phyloP scores from a whole-genome alignment of 1,140 invertebrate genomes.

The Zaprionus ghesquierei region DNA sequence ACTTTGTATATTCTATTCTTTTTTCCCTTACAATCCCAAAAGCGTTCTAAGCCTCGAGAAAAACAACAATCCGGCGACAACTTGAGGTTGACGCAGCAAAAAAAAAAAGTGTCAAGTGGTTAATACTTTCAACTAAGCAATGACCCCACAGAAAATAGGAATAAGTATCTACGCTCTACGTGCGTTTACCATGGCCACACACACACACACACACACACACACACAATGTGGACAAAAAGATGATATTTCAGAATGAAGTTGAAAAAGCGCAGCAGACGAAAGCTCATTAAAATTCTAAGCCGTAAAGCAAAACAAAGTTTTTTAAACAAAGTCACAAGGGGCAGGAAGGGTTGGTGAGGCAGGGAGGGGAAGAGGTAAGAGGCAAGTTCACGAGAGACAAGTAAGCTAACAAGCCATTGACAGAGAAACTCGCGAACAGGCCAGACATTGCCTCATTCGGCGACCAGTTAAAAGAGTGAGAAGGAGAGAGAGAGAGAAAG shows the following conservation, averaged over 20 bases:
- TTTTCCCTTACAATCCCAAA: background rate
- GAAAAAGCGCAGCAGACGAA: conserved; percentile 62
- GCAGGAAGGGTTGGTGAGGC: background rate
- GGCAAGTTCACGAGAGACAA: conserved; percentile 39
- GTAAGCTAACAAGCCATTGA: conserved; percentile 77
- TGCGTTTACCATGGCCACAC: conserved; percentile 13
- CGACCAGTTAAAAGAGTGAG: conserved; percentile 25
- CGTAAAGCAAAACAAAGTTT: conserved; percentile 78
- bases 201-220: too few relatives aligned
- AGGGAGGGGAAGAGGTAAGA: background rate
- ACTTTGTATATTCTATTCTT: background rate
- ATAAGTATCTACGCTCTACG: conserved; percentile 13
- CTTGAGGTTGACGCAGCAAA: conserved; percentile 1
- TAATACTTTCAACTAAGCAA: conserved; percentile 60
- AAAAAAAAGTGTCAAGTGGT: conserved; percentile 46
- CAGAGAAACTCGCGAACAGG: conserved; percentile 11
- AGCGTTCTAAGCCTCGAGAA: background rate
- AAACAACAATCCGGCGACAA: background rate
- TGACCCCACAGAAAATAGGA: conserved; percentile 53
- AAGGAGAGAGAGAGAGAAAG: background rate
- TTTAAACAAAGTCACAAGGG: conserved; percentile 66
- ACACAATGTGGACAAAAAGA: conserved; percentile 52
- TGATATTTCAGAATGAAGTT: conserved; percentile 73
- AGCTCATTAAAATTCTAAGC: conserved; percentile 80
- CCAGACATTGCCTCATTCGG: conserved; percentile 30